phyloP scores from a whole-genome alignment of 2,888 invertebrate species.

The Orthosia incerta region DNA sequence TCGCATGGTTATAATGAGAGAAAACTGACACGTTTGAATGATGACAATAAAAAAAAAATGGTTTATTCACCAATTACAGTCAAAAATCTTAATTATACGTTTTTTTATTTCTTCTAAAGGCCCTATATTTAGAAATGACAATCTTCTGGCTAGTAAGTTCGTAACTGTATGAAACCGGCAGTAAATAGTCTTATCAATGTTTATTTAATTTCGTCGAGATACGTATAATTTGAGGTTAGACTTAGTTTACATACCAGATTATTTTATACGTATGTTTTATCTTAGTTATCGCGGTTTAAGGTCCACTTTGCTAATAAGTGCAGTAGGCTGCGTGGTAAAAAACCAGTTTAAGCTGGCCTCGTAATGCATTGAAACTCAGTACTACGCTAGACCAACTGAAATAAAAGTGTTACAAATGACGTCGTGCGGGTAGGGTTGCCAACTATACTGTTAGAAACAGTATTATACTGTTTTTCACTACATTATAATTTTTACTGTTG shows the following conservation, averaged over 20 bases:
- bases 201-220: conserved; percentile 38
- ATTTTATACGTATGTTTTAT: conserved; percentile 30
- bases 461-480: too few relatives aligned
- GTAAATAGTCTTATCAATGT: conserved; percentile 51
- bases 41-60: background rate
- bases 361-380: background rate
- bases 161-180: background rate
- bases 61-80: background rate
- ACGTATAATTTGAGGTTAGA: conserved; percentile 51
- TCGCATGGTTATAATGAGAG: background rate
- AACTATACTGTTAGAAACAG: too few relatives aligned
- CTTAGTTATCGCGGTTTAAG: conserved; percentile 24
- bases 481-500: too few relatives aligned
- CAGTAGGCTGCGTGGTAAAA: background rate
- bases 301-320: background rate
- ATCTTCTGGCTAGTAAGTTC: background rate
- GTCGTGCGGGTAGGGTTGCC: too few relatives aligned
- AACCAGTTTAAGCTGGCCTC: background rate
- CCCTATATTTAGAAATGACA: background rate
- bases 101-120: background rate
- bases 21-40: too few relatives aligned
- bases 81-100: background rate
- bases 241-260: conserved; percentile 2
- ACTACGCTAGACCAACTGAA: background rate
- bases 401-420: background rate